Evolutionary conservation across 2,113 vertebrate genomes (phyloP).

Genomic region (Cynopterus brachyotis): DNA sequence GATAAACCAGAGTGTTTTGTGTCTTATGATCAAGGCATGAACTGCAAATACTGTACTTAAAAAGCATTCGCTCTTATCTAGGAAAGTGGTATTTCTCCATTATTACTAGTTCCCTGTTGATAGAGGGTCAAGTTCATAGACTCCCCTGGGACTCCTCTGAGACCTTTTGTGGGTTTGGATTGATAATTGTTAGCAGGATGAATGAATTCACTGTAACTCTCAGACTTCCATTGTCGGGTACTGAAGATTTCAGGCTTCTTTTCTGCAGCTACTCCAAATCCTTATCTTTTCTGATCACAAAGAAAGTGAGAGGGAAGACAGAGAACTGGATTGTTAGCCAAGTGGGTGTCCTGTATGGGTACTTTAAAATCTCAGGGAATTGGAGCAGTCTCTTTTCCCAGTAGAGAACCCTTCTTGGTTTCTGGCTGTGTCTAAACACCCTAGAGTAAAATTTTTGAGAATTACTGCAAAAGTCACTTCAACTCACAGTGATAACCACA

Average conservation of each 20-base stretch:
- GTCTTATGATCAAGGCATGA: conserved; percentile 11
- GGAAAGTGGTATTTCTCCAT: conserved; percentile 18
- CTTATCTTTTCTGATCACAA: conserved; percentile 2
- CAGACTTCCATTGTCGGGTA: background rate
- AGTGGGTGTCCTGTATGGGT: background rate
- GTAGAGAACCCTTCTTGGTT: background rate
- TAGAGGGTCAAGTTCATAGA: background rate
- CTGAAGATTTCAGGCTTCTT: background rate
- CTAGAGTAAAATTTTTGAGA: background rate
- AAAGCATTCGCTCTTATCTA: conserved; percentile 32
- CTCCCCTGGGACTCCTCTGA: background rate
- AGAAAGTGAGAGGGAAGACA: background rate
- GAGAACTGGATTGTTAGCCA: background rate
- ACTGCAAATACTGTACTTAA: background rate
- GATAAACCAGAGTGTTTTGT: background rate
- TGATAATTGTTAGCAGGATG: background rate
- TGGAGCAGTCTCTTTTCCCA: background rate
- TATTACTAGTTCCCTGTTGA: background rate
- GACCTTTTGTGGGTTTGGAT: background rate
- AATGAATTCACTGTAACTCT: background rate
- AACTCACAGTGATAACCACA: background rate
- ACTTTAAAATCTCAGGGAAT: background rate
- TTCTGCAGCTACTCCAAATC: background rate
- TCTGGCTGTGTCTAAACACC: background rate
- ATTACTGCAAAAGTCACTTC: background rate